These are phyloP conservation scores for Achlya flavicornis DNA, from an alignment of 2,888 invertebrate species.

Conservation along the genomic window DNA sequence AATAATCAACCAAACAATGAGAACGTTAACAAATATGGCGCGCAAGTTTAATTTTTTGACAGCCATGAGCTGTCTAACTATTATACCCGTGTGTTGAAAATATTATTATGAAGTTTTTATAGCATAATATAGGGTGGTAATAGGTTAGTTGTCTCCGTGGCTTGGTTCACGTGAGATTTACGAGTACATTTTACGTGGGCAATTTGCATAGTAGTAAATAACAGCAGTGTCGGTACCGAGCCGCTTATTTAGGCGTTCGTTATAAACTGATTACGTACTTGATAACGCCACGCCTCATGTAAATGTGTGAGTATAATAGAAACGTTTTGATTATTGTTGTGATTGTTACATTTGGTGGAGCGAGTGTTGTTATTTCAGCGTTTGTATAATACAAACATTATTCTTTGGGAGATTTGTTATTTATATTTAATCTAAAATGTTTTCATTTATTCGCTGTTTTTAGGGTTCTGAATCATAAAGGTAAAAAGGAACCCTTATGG, in stretches of 20 bases:
- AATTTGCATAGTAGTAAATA: slow-evolving; percentile 72
- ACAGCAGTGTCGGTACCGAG: slow-evolving; percentile 61
- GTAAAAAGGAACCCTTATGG: too few relatives aligned
- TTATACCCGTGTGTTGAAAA: too few relatives aligned
- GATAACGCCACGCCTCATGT: slow-evolving; percentile 65
- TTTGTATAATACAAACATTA: slow-evolving; percentile 1
- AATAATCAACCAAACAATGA: too few relatives aligned
- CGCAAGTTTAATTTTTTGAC: too few relatives aligned
- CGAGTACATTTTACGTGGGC: slow-evolving; percentile 55
- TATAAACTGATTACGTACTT: slow-evolving; percentile 70
- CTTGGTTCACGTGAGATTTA: slow-evolving; percentile 56
- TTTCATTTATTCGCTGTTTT: neutral
- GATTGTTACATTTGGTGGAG: slow-evolving; percentile 24
- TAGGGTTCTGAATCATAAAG: too few relatives aligned
- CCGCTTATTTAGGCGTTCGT: slow-evolving; percentile 74
- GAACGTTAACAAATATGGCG: too few relatives aligned
- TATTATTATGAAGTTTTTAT: neutral
- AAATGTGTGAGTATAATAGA: slow-evolving; percentile 59
- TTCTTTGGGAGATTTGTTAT: neutral
- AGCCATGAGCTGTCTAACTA: too few relatives aligned
- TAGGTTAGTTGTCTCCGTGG: slow-evolving; percentile 57
- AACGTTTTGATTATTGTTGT: slow-evolving; percentile 27
- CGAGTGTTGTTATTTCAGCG: slow-evolving; percentile 14
- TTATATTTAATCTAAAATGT: neutral
- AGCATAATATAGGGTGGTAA: slow-evolving; percentile 24